These are phyloP conservation scores for Drosophila sturtevanti DNA, from an alignment of 1,140 invertebrate genomes.

Conservation along the genomic window DNA sequence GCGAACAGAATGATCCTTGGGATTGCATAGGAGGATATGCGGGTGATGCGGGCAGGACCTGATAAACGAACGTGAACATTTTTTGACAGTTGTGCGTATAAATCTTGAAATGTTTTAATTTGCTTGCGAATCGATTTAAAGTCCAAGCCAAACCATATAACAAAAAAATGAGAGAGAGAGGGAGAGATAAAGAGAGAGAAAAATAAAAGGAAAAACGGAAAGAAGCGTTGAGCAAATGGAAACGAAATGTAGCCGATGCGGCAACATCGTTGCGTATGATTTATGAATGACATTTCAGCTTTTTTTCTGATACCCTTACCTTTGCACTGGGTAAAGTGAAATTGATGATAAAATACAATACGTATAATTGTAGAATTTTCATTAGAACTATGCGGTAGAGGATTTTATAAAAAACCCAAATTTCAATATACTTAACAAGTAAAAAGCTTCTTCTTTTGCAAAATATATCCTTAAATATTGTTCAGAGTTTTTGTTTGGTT, in stretches of 20 bases:
- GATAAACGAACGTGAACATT: conserved; percentile 73
- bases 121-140: conserved; percentile 82
- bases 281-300: conserved; percentile 79
- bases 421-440: no score
- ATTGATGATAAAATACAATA: not conserved
- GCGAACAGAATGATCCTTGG: conserved; percentile 25
- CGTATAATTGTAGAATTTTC: no score
- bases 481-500: no score
- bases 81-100: conserved; percentile 82
- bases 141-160: conserved; percentile 30
- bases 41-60: conserved; percentile 24
- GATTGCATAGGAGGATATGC: not conserved
- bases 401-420: no score
- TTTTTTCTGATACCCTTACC: conserved; percentile 33
- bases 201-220: conserved; percentile 39
- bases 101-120: conserved; percentile 83
- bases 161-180: conserved; percentile 14
- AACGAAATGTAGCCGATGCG: conserved; percentile 54
- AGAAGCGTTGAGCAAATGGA: conserved; percentile 40
- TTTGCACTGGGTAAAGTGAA: not conserved
- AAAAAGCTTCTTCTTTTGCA: no score
- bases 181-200: conserved; percentile 19
- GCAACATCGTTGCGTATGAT: conserved; percentile 76
- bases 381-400: no score
- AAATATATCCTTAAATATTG: no score